These are phyloP conservation scores for Butorides virescens DNA, from an alignment of 2,113 vertebrate genomes.

Conservation along the genomic window DNA sequence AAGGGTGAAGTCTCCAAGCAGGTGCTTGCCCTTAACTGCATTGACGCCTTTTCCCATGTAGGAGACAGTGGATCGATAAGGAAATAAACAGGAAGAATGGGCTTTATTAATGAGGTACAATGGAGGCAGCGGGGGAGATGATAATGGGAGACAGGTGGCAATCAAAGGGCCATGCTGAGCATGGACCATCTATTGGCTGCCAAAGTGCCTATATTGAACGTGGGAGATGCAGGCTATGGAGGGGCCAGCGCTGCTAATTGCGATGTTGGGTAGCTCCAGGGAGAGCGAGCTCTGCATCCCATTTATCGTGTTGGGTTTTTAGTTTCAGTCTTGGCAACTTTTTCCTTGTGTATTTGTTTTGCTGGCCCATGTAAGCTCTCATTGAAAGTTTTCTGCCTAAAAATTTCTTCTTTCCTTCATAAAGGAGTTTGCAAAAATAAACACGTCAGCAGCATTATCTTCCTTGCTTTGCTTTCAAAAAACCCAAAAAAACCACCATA, in stretches of 20 bases:
- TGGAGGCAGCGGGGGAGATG: conserved; percentile 22
- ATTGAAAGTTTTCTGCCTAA: background rate
- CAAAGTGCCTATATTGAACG: background rate
- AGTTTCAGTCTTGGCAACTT: background rate
- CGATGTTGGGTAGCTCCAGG: background rate
- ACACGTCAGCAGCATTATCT: background rate
- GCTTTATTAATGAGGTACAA: conserved; percentile 51
- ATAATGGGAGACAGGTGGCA: conserved; percentile 15
- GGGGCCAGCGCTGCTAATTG: background rate
- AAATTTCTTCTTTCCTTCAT: background rate
- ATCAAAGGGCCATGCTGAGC: conserved; percentile 16
- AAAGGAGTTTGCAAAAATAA: background rate
- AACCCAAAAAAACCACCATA: background rate
- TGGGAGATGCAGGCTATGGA: background rate
- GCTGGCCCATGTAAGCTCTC: background rate
- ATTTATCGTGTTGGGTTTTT: background rate
- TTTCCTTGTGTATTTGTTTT: background rate
- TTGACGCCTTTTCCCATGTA: conserved; percentile 19
- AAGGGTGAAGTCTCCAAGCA: background rate
- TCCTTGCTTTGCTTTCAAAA: background rate
- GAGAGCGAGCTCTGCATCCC: background rate
- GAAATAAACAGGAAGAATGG: conserved; percentile 44
- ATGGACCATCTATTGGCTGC: background rate
- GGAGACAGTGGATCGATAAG: conserved; percentile 38
- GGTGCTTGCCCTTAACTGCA: conserved; percentile 27